These are phyloP conservation scores for Alaudala cheleensis DNA, from an alignment of 2,113 vertebrate genomes.

Conservation along the genomic window DNA sequence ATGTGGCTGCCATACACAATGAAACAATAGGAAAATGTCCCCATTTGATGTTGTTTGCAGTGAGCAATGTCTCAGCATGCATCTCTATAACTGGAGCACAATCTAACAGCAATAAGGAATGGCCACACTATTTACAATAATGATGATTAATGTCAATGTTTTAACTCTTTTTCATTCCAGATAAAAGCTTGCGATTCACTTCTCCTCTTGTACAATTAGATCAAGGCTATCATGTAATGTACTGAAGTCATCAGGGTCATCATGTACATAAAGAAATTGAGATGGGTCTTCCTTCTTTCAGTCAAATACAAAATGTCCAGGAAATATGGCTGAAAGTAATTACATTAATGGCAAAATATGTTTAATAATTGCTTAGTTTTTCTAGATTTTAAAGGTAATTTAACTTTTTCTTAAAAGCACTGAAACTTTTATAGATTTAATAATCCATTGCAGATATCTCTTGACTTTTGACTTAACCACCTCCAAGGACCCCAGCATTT, in stretches of 20 bases:
- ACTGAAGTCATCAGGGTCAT: constrained; percentile 15
- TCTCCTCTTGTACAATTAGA: background rate
- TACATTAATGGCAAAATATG: constrained; percentile 33
- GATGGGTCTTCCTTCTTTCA: background rate
- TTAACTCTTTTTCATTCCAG: constrained; percentile 1
- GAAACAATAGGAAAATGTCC: background rate
- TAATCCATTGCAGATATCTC: background rate
- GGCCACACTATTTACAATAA: background rate
- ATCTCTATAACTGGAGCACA: background rate
- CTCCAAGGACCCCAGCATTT: background rate
- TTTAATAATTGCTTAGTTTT: constrained; percentile 12
- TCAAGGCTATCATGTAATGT: background rate
- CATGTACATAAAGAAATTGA: background rate
- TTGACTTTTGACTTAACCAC: background rate
- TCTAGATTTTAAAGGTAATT: background rate
- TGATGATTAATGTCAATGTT: background rate
- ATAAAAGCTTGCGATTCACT: background rate
- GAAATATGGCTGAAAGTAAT: constrained; percentile 40
- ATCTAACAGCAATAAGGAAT: background rate
- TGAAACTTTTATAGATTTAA: background rate
- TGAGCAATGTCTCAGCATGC: background rate
- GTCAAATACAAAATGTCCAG: background rate
- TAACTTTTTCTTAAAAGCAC: background rate
- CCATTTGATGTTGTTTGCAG: background rate
- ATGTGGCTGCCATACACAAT: background rate